Evolutionary conservation across 2,113 vertebrate species (phyloP), one percentile per base, ranked within the genome.

Genomic region (Scophthalmus maximus): DNA sequence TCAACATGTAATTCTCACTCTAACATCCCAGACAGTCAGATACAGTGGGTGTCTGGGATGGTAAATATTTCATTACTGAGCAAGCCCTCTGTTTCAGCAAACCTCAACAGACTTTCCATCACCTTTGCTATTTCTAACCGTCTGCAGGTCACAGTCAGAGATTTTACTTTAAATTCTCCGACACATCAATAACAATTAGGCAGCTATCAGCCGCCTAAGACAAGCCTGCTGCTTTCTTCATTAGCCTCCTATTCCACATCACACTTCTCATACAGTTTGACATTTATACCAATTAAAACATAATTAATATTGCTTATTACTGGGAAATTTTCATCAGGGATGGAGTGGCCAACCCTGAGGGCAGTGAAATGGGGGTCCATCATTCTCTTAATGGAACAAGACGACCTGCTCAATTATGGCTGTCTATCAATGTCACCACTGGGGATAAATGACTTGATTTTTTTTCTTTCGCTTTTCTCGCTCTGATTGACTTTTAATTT

Each of bases 101-200:
- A 46, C 9, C 47, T 17, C 6, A 10, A 69, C 29, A 42, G 38
- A 40, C 23, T 36, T 44, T 51, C 18, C 38, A 63, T 44, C 25
- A 69, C 38, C 70, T 64, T 27, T 20, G 30, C 15, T 79, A 29
- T 74, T 81, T 65, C 42, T 10, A 36, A 56, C 11, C 40, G 18
- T 70, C 49, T 44, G 23, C 36, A 64, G 57, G 52, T 6, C n/a
- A 44, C 14, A 51, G 58, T 70, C 53, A 49, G 40, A 30, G 64
- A 51, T 44, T n/a, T 51, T 61, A 73, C 67, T 78, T 67, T 50
- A 78, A 53, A 62, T 75, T 70, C 55, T 83, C 64, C 8, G 26
- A 68, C 76, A 70, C 91, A 93, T 94, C 92, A 93, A 94, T 92
- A 93, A 93, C 87, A 92, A 94, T 94, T 93, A 93, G 73, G 76